Evolutionary conservation across 1,140 invertebrate genomes (phyloP).

Genomic region (Aethina tumida): DNA sequence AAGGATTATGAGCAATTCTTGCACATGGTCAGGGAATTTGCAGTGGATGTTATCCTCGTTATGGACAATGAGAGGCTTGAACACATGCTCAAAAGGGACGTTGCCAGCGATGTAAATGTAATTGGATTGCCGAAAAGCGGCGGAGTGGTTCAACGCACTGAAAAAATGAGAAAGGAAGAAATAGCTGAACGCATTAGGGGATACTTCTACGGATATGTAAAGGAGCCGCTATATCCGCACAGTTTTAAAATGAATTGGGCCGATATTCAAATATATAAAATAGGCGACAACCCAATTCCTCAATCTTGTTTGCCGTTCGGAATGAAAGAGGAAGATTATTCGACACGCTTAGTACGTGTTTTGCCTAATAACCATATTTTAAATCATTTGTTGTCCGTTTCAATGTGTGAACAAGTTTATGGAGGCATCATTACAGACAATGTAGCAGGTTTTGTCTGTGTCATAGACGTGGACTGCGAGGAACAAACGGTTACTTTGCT

Average conservation of each 20-base stretch:
- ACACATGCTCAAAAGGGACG: constrained; percentile 86
- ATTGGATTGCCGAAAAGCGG: constrained; percentile 93
- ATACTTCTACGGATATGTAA: constrained; percentile 88
- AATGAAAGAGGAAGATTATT: constrained; percentile 87
- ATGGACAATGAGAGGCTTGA: constrained; percentile 94
- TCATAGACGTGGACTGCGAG: constrained; percentile 87
- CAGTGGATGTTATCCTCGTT: constrained; percentile 92
- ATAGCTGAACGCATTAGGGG: constrained; percentile 76
- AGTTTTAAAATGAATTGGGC: constrained; percentile 82
- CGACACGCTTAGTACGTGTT: constrained; percentile 83
- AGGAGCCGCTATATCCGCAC: constrained; percentile 80
- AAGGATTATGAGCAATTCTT: constrained; percentile 74
- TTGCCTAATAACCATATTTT: constrained; percentile 62
- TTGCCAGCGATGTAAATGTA: constrained; percentile 88
- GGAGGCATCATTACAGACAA: constrained; percentile 82
- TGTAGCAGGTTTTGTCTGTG: constrained; percentile 85
- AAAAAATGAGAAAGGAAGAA: constrained; percentile 57
- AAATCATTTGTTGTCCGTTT: constrained; percentile 83
- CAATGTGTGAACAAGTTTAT: constrained; percentile 64
- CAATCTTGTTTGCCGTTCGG: constrained; percentile 92
- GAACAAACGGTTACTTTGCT: constrained; percentile 78
- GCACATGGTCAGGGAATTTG: constrained; percentile 85
- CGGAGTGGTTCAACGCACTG: constrained; percentile 82
- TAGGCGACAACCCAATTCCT: constrained; percentile 84
- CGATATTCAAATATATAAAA: constrained; percentile 87